Evolutionary conservation across 2,113 vertebrate species (phyloP).

Genomic region (Tamias sibiricus): DNA sequence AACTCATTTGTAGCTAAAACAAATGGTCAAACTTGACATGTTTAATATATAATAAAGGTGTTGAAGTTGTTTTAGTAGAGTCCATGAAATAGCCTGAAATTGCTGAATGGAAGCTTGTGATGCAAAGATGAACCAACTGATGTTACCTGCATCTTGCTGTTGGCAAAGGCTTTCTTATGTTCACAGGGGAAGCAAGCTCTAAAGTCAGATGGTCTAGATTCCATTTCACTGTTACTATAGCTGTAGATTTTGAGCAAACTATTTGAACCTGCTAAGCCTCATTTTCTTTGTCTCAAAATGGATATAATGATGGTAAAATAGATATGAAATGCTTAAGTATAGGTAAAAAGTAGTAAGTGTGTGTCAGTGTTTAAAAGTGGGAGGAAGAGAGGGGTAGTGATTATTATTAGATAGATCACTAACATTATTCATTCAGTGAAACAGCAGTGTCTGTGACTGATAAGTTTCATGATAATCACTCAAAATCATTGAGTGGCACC

Average conservation of each 20-base stretch:
- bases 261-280: background rate
- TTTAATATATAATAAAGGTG: background rate
- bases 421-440: background rate
- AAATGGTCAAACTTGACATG: background rate
- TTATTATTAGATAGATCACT: background rate
- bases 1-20: background rate
- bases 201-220: background rate
- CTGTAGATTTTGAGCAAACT: background rate
- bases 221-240: background rate
- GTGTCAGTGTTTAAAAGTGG: background rate
- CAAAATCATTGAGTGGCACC: background rate
- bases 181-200: background rate
- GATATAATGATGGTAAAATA: background rate
- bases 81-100: background rate
- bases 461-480: background rate
- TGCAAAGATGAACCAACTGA: background rate
- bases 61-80: background rate
- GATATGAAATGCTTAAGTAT: background rate
- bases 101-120: background rate
- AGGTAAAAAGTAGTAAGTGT: background rate
- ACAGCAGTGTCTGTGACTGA: background rate
- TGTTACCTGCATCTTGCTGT: background rate
- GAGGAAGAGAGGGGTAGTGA: background rate
- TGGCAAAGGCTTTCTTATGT: background rate
- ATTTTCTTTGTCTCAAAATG: slow-evolving; percentile 1